Conservation (phyloP, 2,888 invertebrate genomes). For the Clostera curtula region DNA sequence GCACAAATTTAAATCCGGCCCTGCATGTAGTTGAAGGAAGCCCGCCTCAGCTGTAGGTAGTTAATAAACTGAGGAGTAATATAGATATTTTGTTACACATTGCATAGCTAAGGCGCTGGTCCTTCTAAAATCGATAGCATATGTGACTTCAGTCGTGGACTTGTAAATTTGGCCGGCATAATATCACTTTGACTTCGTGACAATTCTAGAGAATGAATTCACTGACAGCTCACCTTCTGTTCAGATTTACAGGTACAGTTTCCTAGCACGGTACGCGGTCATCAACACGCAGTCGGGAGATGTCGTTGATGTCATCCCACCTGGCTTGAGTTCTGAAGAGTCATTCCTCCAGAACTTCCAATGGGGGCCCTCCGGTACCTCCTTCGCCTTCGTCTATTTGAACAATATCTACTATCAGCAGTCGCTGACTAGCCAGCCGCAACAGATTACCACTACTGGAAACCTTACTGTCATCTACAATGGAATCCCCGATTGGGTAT, state of each 20-base stretch:
- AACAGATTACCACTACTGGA: constrained; percentile 79
- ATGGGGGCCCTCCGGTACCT: constrained; percentile 85
- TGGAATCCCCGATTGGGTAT: constrained; percentile 96
- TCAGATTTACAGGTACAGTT: constrained; percentile 87
- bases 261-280: constrained; percentile 82
- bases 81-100: too few species aligned
- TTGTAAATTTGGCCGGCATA: too few species aligned
- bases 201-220: neutral
- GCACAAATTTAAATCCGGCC: too few species aligned
- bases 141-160: too few species aligned
- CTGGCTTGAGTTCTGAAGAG: constrained; percentile 37
- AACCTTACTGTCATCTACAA: constrained; percentile 80
- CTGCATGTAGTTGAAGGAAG: too few species aligned
- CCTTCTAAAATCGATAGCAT: too few species aligned
- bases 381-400: constrained; percentile 80
- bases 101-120: too few species aligned
- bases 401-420: constrained; percentile 86
- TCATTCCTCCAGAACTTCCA: constrained; percentile 80
- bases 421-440: constrained; percentile 52
- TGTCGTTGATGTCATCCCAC: constrained; percentile 37
- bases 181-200: neutral
- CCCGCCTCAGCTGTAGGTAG: too few species aligned
- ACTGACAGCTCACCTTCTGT: constrained; percentile 10
- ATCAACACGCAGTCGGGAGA: constrained; percentile 75
- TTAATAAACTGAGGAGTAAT: too few species aligned